Base-by-base conservation (phyloP, 2,888 invertebrate species). In the Ophion obscuratus region DNA sequence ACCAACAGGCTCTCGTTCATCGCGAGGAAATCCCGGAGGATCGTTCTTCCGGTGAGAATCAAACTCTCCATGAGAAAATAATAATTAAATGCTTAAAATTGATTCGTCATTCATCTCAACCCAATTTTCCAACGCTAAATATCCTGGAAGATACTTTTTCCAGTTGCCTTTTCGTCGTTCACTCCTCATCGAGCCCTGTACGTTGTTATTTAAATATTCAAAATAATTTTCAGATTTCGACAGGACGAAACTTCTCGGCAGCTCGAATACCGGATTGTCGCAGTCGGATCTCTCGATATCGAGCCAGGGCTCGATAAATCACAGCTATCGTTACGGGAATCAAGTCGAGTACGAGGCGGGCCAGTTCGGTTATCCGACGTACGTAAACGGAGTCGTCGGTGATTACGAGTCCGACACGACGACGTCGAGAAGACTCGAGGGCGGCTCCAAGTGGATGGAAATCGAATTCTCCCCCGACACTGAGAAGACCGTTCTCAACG, bases 251-350 rank as follows among this genome's bases (percentile, higher is more conserved):
- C 94, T 95, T 4, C 92, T 95, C 76, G 95, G 96, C 0, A 94
- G 95, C 77, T 95, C 96, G 31, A 96, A 96, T 91, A 97, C 97
- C 0, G 98, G 98, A 0, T 95, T 98, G 2, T 97, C 97, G 6
- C 97, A 97, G 91, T 98, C 98, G 6, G 97, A 97, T 91, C 95
- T 97, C 0, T 97, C 97, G 91, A 95, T 97, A 91, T 96, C 96
- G 20, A 97, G 97, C 44, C 95, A 95, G 70, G 96, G 96, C 17
- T 96, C 96, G 57, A 96, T 96, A 81, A 97, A 97, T 92, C 96
- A 96, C 17, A 97, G 96, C 85, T 95, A 98, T 93, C 96, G 96
- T 68, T 98, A 98, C 92, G 97, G 97, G 80, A 97, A 97, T 92
- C 98, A 98, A 94, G 95, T 96, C 89, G 96, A 97, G 40, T 97